Conservation (phyloP, 2,888 invertebrate genomes). For the Silvanus unidentatus region DNA sequence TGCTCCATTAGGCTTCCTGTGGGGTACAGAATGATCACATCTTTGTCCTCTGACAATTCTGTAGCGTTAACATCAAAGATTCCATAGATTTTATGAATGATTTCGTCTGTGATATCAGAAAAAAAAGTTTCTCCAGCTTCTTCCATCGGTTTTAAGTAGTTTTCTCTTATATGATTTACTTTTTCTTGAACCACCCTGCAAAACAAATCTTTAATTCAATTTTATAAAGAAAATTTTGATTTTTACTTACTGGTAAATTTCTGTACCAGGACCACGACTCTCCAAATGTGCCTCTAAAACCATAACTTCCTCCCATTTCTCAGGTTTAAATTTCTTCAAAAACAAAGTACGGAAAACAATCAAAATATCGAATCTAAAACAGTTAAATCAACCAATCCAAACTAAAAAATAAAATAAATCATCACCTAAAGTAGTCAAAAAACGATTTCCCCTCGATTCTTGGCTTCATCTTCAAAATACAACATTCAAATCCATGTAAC, state of each 20-base stretch:
- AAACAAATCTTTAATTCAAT: too few species aligned
- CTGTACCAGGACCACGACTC: constrained; percentile 58
- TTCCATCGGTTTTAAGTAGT: constrained; percentile 50
- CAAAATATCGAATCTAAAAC: constrained; percentile 60
- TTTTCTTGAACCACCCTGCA: constrained; percentile 58
- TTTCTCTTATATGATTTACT: constrained; percentile 54
- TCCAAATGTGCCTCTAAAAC: constrained; percentile 58
- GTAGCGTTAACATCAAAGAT: constrained; percentile 73
- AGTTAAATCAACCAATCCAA: constrained; percentile 20
- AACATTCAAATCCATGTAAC: constrained; percentile 58
- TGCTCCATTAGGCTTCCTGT: constrained; percentile 66
- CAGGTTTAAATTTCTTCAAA: constrained; percentile 52
- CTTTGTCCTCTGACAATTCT: constrained; percentile 60
- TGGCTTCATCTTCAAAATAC: constrained; percentile 52
- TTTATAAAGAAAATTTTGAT: too few species aligned
- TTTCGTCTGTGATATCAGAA: constrained; percentile 46
- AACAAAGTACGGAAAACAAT: constrained; percentile 60
- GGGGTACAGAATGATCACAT: constrained; percentile 53
- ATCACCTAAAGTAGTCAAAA: constrained; percentile 53
- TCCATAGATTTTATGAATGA: constrained; percentile 66
- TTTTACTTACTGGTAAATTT: constrained; percentile 57
- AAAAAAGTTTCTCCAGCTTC: constrained; percentile 44
- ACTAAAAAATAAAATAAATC: too few species aligned
- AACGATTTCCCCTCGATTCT: constrained; percentile 36
- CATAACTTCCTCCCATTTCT: constrained; percentile 51